phyloP scores from a whole-genome alignment of 92 coral and sea anemone species.

The Desmophyllum pertusum region DNA sequence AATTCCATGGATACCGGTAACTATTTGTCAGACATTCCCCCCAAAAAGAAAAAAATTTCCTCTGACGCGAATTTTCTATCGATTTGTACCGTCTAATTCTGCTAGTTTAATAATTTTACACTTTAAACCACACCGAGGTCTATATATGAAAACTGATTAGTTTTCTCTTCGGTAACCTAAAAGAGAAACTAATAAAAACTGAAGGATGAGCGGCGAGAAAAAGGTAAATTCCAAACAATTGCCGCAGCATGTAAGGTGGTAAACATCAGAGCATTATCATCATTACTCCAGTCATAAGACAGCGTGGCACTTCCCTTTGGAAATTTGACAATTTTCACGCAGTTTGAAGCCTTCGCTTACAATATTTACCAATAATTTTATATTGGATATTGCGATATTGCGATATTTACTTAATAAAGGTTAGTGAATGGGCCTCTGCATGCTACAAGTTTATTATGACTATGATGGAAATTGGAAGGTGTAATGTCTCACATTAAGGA shows the following conservation, averaged over 20 bases:
- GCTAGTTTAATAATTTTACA: background rate
- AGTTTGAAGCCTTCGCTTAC: background rate
- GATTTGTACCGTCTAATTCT: background rate
- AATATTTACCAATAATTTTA: background rate
- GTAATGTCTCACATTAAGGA: background rate
- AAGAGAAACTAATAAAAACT: background rate
- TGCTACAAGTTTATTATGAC: background rate
- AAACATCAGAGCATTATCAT: background rate
- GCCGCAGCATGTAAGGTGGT: background rate
- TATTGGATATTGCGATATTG: background rate
- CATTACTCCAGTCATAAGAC: background rate
- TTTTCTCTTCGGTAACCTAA: background rate
- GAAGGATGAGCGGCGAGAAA: background rate
- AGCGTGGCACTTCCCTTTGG: background rate
- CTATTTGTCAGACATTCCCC: too few relatives aligned
- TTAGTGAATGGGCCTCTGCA: background rate
- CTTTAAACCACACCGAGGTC: background rate
- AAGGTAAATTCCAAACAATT: background rate
- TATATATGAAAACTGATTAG: background rate
- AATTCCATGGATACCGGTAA: too few relatives aligned
- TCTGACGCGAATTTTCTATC: too few relatives aligned
- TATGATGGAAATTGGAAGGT: background rate
- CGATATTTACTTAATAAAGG: conserved; percentile 1
- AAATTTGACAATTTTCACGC: background rate
- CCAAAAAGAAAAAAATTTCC: too few relatives aligned